A percentile compares a stretch with the other conserved stretches of the same genome.
Conservation (phyloP, 2,888 invertebrate species). For the Hydroisotoma schaefferi region DNA sequence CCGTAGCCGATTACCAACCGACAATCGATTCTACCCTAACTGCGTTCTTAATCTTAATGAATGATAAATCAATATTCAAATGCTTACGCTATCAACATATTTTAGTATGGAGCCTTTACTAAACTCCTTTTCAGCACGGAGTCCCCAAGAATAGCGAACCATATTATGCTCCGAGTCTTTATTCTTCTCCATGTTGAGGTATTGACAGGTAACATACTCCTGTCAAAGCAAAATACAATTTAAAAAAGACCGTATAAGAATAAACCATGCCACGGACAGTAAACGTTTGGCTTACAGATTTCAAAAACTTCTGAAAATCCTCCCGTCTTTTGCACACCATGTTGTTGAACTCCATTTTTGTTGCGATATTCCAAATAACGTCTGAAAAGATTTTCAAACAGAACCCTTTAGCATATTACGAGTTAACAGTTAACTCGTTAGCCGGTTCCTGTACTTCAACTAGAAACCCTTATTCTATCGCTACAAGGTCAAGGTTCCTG, state of each 20-base stretch:
- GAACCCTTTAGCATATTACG: not conserved
- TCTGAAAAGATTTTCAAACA: constrained; percentile 19
- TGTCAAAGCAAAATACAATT: constrained; percentile 10
- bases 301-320: constrained; percentile 35
- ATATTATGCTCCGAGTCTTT: constrained; percentile 25
- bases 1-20: not conserved
- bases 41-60: not conserved
- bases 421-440: not conserved
- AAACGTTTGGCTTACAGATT: constrained; percentile 27
- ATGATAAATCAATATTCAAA: too few species aligned
- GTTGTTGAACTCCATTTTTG: constrained; percentile 18
- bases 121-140: constrained; percentile 41
- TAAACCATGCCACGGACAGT: not conserved
- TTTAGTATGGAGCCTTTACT: constrained; percentile 37
- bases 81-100: constrained; percentile 38
- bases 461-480: not conserved
- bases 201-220: constrained; percentile 39
- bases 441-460: not conserved
- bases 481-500: too few species aligned
- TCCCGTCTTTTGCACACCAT: constrained; percentile 33
- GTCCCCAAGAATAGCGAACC: constrained; percentile 43
- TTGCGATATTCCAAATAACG: constrained; percentile 17
- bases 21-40: not conserved
- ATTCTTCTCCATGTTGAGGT: constrained; percentile 32
- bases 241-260: not conserved